Evolutionary conservation across 2,888 invertebrate species (phyloP), one percentile per base, ranked within the genome.

Genomic region (Bursaphelenchus okinawaensis): DNA sequence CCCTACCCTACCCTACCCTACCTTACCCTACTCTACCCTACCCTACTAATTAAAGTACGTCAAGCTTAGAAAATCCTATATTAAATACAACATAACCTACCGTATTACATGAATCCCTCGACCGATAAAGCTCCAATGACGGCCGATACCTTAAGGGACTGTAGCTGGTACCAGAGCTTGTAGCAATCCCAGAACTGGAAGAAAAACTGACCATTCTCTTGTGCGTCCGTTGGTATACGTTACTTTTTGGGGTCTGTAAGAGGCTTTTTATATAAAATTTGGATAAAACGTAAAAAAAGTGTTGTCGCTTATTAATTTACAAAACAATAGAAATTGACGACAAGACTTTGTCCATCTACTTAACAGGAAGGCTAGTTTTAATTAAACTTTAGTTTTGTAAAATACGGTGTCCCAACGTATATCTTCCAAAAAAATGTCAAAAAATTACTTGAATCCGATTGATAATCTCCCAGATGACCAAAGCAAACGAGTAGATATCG

Each of bases 381-480:
- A 61, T 6, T 1, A 70, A 68, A 68, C 65, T 23, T 63, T 65
- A 63, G 16, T 31, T 12, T 65, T 22, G 24, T 24, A 22, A 16
- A 23, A 20, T 62, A 22, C 26, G 22, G 29, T 65, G 23, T 55
- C 26, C 50, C n/a, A n/a, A n/a, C n/a, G n/a, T n/a, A n/a, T n/a
- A n/a, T n/a, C 23, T 40, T 40, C 16, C 19, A 16, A 50, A 23
- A 63, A 24, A 61, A n/a, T 19, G 7, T n/a, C 16, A n/a, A n/a
- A n/a, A n/a, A 16, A 12, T 51, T 52, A 74, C 76, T 65, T 77
- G 70, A 12, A 77, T 69, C 62, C 95, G 88, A 58, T 93, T 87
- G 6, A 91, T 89, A 76, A 96, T 90, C 86, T 98, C 98, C 98
- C 98, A 98, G 70, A 95, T 87, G 68, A 98, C 93, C 73, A 98